A percentile compares a stretch with the other conserved stretches of the same genome.
phyloP scores from a whole-genome alignment of 2,888 invertebrate species.

The Tigriopus californicus region DNA sequence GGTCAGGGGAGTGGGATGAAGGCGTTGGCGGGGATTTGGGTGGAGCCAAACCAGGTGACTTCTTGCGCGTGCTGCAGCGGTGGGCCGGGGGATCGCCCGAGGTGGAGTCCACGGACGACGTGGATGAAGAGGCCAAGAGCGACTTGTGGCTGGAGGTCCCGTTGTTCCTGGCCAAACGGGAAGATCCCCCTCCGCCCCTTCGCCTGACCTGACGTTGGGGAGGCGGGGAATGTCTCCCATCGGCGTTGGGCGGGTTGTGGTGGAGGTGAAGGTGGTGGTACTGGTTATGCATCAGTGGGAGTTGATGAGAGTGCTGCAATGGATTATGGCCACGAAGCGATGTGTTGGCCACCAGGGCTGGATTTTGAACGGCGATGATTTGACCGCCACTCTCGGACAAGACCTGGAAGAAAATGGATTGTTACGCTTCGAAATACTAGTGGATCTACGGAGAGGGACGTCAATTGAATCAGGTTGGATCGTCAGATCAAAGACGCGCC shows the following conservation, averaged over 20 bases:
- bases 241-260: neutral
- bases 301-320: neutral
- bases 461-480: no score
- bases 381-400: constrained; percentile 12
- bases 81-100: no score
- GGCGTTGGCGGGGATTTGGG: no score
- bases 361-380: constrained; percentile 14
- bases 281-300: neutral
- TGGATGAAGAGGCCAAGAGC: neutral
- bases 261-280: neutral
- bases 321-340: neutral
- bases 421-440: neutral
- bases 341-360: neutral
- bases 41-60: no score
- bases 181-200: no score
- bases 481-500: no score
- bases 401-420: neutral
- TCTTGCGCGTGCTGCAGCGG: no score
- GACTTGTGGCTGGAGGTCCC: neutral
- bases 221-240: neutral
- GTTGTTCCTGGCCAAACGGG: no score
- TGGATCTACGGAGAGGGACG: no score
- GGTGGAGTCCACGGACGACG: neutral
- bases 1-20: neutral
- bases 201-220: no score